Evolutionary conservation across 2,113 vertebrate genomes (phyloP), one percentile per base, ranked within the genome.

Genomic region (Platichthys flesus): DNA sequence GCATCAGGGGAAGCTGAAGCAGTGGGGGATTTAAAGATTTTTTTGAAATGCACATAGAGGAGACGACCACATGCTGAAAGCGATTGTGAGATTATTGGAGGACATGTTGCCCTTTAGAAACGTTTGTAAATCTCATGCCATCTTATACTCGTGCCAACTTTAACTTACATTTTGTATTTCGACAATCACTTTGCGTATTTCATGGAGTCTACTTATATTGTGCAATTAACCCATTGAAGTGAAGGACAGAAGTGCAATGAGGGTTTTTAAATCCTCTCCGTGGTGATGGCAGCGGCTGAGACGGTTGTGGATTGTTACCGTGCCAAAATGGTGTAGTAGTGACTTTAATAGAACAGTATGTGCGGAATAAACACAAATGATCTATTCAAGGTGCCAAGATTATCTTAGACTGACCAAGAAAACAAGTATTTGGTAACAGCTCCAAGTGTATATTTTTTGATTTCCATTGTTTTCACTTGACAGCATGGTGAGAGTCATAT

Each of bases 131-230:
- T 81, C 31, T 76, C 76, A 84, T 45, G 42, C 68, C 86, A 85
- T 90, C 77, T 73, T 84, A 71, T 79, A 81, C 76, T 59, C 67
- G 87, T 90, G 87, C 89, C 87, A 93, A 88, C 72, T 88, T 92
- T 87, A 88, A 66, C 85, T 84, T 76, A 70, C 64, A 24, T 91
- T 93, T 91, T 92, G 82, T 92, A 86, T 73, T 80, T 74, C 35
- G 86, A 89, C 85, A 88, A 91, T 88, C 86, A 78, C 76, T 86
- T 84, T 55, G 28, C 71, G 69, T 82, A 13, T 31, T 59, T 62
- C 60, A 72, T 49, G 5, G 49, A 56, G 59, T 89, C 73, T 58
- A 85, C 54, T 74, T 62, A 16, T 67, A 61, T 54, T 66, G 70
- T 71, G 74, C 65, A 76, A 82, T 90, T 63, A 68, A 65, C 73